Base-by-base conservation (phyloP, 2,888 invertebrate genomes). In the Papilio gigon region DNA sequence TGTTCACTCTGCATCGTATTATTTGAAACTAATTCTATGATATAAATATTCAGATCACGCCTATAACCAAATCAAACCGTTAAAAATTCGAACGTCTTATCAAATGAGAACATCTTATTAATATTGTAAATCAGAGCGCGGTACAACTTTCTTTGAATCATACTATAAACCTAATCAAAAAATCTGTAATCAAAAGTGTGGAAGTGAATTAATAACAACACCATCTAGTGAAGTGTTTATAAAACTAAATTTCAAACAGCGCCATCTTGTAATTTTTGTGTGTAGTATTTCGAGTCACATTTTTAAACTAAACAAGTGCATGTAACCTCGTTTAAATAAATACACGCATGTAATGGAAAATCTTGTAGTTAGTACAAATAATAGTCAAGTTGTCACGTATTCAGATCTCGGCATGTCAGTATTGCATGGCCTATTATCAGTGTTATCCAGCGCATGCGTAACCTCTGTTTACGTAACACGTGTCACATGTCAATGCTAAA, bases 121-220 rank as follows among this genome's bases (percentile, higher is more conserved):
- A 42, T 53, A 53, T 53, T 53, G 17, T 53, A 53, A 53, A 53
- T 30, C 27, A 30, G 59, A 58, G 20, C 20, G 80, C 84, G 70
- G 14, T 53, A n/a, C 53, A 53, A 30, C 53, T 53, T 53, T 53
- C 53, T 30, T 53, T 53, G 53, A n/a, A 53, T 30, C n/a, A 25
- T 12, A 50, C 20, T n/a, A 53, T 53, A 53, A 53, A 3, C 8
- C 9, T 9, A 3, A 17, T 53, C 27, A 53, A 50, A 27, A 3
- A 17, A 17, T 17, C 5, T 17, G 17, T 42, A 42, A 42, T 8
- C 8, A 44, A 37, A n/a, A 40, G n/a, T 40, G 6, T 1, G 6
- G 6, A 17, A 42, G 5, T 17, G 11, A 9, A 20, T 9, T 44
- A 20, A 44, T 20, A 44, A 20, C 44, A 20, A 11, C 44, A 11